phyloP scores from a whole-genome alignment of 2,888 invertebrate species.

The Drosophila parthenogenetica region DNA sequence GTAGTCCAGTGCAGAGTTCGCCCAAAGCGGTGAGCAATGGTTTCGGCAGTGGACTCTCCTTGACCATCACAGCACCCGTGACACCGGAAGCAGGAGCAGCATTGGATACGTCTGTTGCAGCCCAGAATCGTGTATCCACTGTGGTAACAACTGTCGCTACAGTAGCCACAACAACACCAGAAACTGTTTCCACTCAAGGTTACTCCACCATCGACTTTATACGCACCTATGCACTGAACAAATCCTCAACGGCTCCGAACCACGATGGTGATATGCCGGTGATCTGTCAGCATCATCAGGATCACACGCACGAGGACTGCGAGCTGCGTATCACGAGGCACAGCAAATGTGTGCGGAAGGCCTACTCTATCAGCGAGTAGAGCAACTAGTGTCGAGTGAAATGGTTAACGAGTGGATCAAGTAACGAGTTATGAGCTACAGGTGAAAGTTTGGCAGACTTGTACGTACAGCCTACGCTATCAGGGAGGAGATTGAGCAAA shows the following conservation, averaged over 20 bases:
- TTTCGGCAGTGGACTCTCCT: conserved; percentile 65
- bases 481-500: no score
- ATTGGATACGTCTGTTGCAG: conserved; percentile 5
- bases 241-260: conserved; percentile 85
- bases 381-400: neutral
- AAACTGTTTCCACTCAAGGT: conserved; percentile 59
- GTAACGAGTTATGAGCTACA: neutral
- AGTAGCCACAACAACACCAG: conserved; percentile 7
- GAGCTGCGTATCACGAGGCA: conserved; percentile 93
- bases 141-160: neutral
- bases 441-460: no score
- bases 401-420: neutral
- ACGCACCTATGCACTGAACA: conserved; percentile 94
- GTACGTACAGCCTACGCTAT: no score
- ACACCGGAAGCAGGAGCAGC: conserved; percentile 19
- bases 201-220: conserved; percentile 93
- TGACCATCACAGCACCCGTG: conserved; percentile 27
- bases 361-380: conserved; percentile 87
- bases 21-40: conserved; percentile 49
- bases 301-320: conserved; percentile 89
- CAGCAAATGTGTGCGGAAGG: conserved; percentile 89
- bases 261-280: conserved; percentile 45
- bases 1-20: conserved; percentile 73
- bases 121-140: conserved; percentile 19
- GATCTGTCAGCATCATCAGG: conserved; percentile 85